phyloP scores from a whole-genome alignment of 2,113 vertebrate species.

The Ammodytes marinus region DNA sequence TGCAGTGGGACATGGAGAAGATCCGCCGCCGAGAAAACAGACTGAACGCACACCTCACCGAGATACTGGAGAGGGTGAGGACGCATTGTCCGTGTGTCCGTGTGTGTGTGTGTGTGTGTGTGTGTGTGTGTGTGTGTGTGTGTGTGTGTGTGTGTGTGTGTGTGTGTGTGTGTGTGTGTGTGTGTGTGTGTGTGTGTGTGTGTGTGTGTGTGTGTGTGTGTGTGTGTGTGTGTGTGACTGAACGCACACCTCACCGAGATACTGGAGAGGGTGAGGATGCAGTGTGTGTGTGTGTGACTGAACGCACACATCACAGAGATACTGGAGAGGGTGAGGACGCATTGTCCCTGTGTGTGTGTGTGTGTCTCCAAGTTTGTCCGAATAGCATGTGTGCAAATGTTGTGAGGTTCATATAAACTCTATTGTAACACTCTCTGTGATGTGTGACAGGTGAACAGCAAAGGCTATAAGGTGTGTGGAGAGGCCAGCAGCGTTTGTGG shows the following conservation, averaged over 20 bases:
- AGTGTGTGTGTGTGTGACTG: no score
- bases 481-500: slow-evolving; percentile 97
- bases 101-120: no score
- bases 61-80: slow-evolving; percentile 92
- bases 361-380: not conserved
- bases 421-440: not conserved
- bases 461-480: slow-evolving; percentile 97
- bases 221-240: slow-evolving; percentile 72
- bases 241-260: slow-evolving; percentile 94
- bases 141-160: no score
- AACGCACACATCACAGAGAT: slow-evolving; percentile 93
- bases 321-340: slow-evolving; percentile 88
- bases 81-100: no score
- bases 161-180: no score
- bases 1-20: slow-evolving; percentile 99
- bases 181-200: no score
- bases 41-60: slow-evolving; percentile 92
- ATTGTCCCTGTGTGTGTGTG: not conserved
- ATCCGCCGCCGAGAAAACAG: slow-evolving; percentile 94
- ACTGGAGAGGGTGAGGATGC: slow-evolving; percentile 93
- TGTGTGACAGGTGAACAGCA: slow-evolving; percentile 92
- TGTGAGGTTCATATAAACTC: not conserved
- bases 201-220: no score
- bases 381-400: not conserved
- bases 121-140: no score